phyloP scores from a whole-genome alignment of 2,888 invertebrate genomes.

The Tuberolachnus salignus region DNA sequence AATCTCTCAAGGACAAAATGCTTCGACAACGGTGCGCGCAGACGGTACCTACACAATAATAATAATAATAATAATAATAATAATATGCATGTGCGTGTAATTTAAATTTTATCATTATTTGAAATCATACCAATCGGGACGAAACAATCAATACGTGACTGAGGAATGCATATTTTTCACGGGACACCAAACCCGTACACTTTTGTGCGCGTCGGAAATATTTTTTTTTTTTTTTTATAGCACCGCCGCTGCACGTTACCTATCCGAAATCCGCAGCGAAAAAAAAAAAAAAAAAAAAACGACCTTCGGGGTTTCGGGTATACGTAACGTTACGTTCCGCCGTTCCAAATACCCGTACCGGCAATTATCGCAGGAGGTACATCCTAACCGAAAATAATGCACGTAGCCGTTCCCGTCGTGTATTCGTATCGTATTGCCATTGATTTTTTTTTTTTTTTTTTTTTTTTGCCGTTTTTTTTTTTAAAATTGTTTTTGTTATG shows the following conservation, averaged over 20 bases:
- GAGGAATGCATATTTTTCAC: conserved; percentile 1
- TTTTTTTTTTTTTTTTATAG: too few species aligned
- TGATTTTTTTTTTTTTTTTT: conserved; percentile 10
- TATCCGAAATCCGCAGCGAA: background rate
- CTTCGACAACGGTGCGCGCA: conserved; percentile 29
- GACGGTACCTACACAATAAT: conserved; percentile 8
- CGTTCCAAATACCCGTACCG: background rate
- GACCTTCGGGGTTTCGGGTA: conserved; percentile 13
- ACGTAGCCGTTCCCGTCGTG: conserved; percentile 19
- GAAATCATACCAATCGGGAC: conserved; percentile 42
- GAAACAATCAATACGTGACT: conserved; percentile 45
- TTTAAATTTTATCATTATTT: conserved; percentile 45
- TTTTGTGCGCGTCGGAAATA: background rate
- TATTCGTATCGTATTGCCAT: background rate
- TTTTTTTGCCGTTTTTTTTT: background rate
- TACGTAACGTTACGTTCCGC: conserved; percentile 27
- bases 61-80: conserved; percentile 10
- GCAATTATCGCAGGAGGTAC: too few species aligned
- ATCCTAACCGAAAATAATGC: conserved; percentile 2
- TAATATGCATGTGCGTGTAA: conserved; percentile 34
- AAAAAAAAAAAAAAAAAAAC: too few species aligned
- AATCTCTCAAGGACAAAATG: conserved; percentile 54
- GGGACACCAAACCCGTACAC: background rate
- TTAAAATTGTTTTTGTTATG: background rate
- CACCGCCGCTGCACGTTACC: too few species aligned